phyloP scores from a whole-genome alignment of 2,888 invertebrate species.

The Marasmarcha lunaedactyla region DNA sequence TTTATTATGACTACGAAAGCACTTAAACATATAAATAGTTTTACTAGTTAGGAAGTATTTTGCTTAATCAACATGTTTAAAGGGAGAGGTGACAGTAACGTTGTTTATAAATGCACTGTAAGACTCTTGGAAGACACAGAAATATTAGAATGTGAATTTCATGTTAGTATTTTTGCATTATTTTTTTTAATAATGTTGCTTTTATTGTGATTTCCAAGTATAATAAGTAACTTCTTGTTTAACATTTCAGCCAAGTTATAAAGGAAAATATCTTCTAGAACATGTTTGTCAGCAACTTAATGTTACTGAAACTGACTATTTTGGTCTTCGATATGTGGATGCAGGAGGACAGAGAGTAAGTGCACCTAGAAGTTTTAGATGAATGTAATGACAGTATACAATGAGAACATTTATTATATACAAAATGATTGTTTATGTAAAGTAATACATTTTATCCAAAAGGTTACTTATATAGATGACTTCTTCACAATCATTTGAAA shows the following conservation, averaged over 20 bases:
- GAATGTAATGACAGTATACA: no score
- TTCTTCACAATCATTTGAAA: no score
- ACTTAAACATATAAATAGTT: no score
- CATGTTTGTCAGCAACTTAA: slow-evolving; percentile 91
- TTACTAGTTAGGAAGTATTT: background rate
- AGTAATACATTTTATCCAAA: no score
- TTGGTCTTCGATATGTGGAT: slow-evolving; percentile 94
- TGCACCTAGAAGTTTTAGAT: no score
- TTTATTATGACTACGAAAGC: no score
- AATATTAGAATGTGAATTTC: slow-evolving; percentile 93
- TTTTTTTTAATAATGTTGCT: no score
- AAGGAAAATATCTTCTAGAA: slow-evolving; percentile 90
- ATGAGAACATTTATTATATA: background rate
- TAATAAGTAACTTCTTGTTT: no score
- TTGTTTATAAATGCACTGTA: slow-evolving; percentile 89
- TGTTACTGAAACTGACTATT: slow-evolving; percentile 93
- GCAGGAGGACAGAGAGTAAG: slow-evolving; percentile 88
- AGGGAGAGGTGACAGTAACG: slow-evolving; percentile 75
- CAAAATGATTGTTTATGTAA: background rate
- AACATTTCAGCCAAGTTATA: slow-evolving; percentile 82
- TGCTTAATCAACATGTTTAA: slow-evolving; percentile 57
- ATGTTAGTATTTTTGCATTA: slow-evolving; percentile 63
- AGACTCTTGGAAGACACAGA: slow-evolving; percentile 91
- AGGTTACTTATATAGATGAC: no score
- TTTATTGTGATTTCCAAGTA: no score